Evolutionary conservation across 1,140 invertebrate species (phyloP).

Genomic region (Heterodera schachtii): DNA sequence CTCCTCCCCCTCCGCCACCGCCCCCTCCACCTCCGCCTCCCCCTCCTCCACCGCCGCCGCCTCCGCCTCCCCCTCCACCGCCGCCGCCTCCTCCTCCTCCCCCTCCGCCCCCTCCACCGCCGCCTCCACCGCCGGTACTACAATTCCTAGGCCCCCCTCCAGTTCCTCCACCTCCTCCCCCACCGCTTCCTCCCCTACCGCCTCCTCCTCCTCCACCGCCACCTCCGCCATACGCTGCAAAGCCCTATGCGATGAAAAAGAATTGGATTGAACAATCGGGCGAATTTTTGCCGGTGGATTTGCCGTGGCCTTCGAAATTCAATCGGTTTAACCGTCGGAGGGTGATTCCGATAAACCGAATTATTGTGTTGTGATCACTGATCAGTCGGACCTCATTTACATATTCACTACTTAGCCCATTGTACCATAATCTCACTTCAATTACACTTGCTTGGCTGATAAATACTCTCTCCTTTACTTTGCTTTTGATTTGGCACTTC

Average conservation of each 20-base stretch:
- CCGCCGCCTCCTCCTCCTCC: no score
- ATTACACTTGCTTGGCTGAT: no score
- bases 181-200: background rate
- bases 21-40: no score
- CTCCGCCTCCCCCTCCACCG: background rate
- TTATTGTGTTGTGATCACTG: background rate
- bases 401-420: no score
- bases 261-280: background rate
- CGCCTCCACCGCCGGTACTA: no score
- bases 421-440: no score
- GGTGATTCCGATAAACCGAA: background rate
- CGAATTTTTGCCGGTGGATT: background rate
- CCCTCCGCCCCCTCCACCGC: background rate
- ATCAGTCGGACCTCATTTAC: background rate
- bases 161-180: no score
- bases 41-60: background rate
- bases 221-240: background rate
- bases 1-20: no score
- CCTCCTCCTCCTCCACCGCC: background rate
- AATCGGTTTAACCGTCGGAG: background rate
- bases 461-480: no score
- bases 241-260: background rate
- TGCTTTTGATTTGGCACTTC: background rate
- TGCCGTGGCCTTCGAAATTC: background rate
- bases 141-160: no score